These are phyloP conservation scores for Drosophila varians DNA, from an alignment of 1,140 invertebrate species.

Conservation along the genomic window DNA sequence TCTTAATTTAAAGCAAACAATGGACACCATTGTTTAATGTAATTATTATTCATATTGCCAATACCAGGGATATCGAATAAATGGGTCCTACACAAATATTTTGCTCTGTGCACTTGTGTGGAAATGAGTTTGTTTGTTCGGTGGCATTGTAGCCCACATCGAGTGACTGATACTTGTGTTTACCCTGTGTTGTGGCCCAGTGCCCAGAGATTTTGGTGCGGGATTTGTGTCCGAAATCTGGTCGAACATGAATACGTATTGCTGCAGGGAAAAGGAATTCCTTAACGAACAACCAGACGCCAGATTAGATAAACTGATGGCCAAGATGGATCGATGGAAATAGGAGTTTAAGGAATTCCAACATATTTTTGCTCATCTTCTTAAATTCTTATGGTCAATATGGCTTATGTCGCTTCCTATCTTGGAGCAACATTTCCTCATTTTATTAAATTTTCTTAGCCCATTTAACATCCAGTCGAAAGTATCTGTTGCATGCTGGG, in stretches of 20 bases:
- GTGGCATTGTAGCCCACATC: constrained; percentile 10
- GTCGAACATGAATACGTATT: constrained; percentile 34
- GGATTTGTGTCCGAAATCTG: constrained; percentile 65
- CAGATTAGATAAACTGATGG: neutral
- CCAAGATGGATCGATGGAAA: constrained; percentile 1
- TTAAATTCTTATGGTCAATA: neutral
- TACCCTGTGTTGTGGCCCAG: constrained; percentile 29
- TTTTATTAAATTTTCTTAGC: constrained; percentile 1
- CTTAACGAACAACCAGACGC: neutral
- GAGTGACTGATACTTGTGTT: constrained; percentile 42
- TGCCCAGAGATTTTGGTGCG: constrained; percentile 48
- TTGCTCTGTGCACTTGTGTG: constrained; percentile 4
- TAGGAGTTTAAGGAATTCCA: neutral
- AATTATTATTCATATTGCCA: neutral
- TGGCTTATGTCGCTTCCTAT: neutral
- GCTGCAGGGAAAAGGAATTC: constrained; percentile 26
- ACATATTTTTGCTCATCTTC: too few relatives aligned
- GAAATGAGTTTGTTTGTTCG: neutral
- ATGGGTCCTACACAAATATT: neutral
- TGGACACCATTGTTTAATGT: neutral
- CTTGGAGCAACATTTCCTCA: neutral
- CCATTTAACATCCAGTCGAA: neutral
- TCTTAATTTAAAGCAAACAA: neutral
- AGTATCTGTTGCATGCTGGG: constrained; percentile 56
- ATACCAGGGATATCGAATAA: neutral